Evolutionary conservation across 1,140 invertebrate genomes (phyloP).

Genomic region (Drosophila lowei): DNA sequence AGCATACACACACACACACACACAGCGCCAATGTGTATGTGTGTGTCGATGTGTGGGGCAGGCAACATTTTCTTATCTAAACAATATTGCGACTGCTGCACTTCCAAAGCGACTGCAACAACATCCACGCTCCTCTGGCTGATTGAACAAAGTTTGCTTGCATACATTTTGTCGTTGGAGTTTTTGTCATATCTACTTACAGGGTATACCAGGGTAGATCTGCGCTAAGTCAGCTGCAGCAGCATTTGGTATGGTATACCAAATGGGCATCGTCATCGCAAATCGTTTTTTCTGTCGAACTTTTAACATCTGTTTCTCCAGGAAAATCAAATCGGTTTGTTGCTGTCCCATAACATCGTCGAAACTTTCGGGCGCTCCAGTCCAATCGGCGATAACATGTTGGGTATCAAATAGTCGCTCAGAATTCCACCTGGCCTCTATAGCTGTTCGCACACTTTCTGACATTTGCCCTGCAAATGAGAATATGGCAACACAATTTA

Average conservation of each 20-base stretch:
- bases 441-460: conserved; percentile 5
- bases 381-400: too few relatives aligned
- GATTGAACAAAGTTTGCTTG: conserved; percentile 76
- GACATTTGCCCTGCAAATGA: conserved; percentile 22
- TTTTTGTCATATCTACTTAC: conserved; percentile 35
- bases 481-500: conserved; percentile 23
- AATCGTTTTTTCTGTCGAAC: too few relatives aligned
- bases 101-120: conserved; percentile 45
- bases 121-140: conserved; percentile 57
- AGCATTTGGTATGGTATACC: too few relatives aligned
- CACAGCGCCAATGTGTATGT: conserved; percentile 20
- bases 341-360: too few relatives aligned
- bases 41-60: conserved; percentile 21
- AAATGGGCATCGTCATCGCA: too few relatives aligned
- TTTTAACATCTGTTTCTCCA: too few relatives aligned
- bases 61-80: conserved; percentile 76
- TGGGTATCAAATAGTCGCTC: conserved; percentile 2
- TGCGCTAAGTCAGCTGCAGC: not conserved
- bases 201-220: conserved; percentile 20
- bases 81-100: conserved; percentile 66
- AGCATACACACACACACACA: conserved; percentile 40
- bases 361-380: too few relatives aligned
- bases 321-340: too few relatives aligned
- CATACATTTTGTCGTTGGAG: conserved; percentile 40
- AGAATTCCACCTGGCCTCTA: not conserved